Conservation (phyloP, 2,113 vertebrate species). For the Seriola aureovittata region DNA sequence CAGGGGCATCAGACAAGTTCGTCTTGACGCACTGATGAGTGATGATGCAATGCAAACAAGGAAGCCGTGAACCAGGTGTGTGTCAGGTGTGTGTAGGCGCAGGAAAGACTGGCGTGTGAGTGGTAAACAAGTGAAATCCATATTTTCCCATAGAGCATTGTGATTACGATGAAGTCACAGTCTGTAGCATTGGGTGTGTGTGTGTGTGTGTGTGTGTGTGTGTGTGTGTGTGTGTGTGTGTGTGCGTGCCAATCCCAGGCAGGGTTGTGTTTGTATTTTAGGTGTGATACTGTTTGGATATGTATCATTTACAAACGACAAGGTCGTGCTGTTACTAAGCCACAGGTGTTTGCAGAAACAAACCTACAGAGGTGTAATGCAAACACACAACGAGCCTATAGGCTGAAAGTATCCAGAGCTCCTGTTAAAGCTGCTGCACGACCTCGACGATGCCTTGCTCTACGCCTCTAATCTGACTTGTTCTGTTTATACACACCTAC, state of each 20-base stretch:
- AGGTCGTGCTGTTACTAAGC: slow-evolving; percentile 37
- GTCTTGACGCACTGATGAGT: slow-evolving; percentile 9
- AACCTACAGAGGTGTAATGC: slow-evolving; percentile 36
- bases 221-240: too few species aligned
- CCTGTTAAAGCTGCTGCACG: not conserved
- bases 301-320: slow-evolving; percentile 53
- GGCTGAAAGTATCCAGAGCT: slow-evolving; percentile 16
- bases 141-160: not conserved
- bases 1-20: slow-evolving; percentile 21
- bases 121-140: not conserved
- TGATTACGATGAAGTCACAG: too few species aligned
- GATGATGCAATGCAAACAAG: slow-evolving; percentile 42
- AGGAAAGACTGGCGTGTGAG: not conserved
- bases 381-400: slow-evolving; percentile 37
- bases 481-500: slow-evolving; percentile 31
- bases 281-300: slow-evolving; percentile 46
- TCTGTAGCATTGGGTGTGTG: too few species aligned
- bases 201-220: too few species aligned
- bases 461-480: not conserved
- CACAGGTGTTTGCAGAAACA: slow-evolving; percentile 36
- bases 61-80: slow-evolving; percentile 53
- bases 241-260: not conserved
- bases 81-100: slow-evolving; percentile 45
- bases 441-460: not conserved
- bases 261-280: slow-evolving; percentile 57